phyloP scores from a whole-genome alignment of 2,888 invertebrate genomes.

The Capitulum mitella region DNA sequence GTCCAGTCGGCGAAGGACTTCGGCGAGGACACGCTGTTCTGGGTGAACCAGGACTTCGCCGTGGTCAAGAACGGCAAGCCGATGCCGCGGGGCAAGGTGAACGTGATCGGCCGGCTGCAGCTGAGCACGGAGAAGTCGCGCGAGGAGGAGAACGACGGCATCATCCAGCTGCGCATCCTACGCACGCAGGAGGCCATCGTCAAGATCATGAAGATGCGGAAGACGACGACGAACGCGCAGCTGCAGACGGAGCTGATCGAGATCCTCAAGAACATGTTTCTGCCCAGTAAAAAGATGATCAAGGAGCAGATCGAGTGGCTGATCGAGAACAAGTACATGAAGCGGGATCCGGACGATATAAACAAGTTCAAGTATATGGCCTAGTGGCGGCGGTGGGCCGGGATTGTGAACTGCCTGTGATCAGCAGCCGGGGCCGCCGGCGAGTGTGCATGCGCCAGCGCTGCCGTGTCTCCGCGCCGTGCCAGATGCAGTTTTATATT shows the following conservation, averaged over 20 bases:
- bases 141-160: constrained; percentile 97
- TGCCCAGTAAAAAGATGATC: constrained; percentile 98
- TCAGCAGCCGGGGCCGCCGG: no score
- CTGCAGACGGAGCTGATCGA: constrained; percentile 91
- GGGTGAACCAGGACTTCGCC: constrained; percentile 96
- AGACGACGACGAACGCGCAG: constrained; percentile 85
- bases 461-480: no score
- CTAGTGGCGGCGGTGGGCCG: constrained; percentile 43
- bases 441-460: no score
- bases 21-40: constrained; percentile 82
- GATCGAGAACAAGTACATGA: constrained; percentile 97
- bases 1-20: constrained; percentile 90
- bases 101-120: constrained; percentile 90
- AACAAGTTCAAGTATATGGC: constrained; percentile 98
- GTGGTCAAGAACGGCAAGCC: constrained; percentile 85
- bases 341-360: constrained; percentile 91
- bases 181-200: constrained; percentile 93
- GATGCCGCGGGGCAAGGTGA: constrained; percentile 90
- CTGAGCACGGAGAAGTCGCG: constrained; percentile 89
- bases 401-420: no score
- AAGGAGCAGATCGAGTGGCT: constrained; percentile 99
- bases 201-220: constrained; percentile 97
- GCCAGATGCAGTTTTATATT: no score
- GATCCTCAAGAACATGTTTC: constrained; percentile 97
- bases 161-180: constrained; percentile 89